These are phyloP conservation scores for Helobdella robusta DNA, from an alignment of 2,888 invertebrate genomes.

Conservation along the genomic window DNA sequence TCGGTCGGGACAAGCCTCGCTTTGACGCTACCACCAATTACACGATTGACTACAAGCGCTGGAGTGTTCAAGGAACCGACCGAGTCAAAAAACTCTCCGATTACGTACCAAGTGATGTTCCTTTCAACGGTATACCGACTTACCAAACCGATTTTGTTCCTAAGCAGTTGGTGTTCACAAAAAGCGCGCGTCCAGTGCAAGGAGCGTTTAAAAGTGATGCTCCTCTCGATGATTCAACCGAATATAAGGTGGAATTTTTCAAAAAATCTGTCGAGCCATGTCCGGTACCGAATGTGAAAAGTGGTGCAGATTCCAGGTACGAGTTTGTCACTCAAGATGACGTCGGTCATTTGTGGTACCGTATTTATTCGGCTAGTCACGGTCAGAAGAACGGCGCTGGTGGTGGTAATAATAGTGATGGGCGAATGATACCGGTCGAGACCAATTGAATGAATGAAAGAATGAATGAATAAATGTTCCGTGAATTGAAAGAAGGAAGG, in stretches of 20 bases:
- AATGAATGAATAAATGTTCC: conserved; percentile 5
- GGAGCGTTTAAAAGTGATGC: conserved; percentile 40
- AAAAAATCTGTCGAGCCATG: conserved; percentile 40
- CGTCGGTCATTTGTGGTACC: conserved; percentile 43
- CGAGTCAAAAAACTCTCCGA: conserved; percentile 36
- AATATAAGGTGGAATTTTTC: conserved; percentile 45
- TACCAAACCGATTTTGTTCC: conserved; percentile 43
- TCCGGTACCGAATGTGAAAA: conserved; percentile 43
- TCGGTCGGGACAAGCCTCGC: conserved; percentile 26
- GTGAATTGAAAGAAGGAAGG: too few relatives aligned
- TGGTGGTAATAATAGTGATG: too few relatives aligned
- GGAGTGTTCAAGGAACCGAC: conserved; percentile 37
- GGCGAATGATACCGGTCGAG: not conserved
- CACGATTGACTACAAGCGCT: conserved; percentile 37
- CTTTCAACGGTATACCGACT: conserved; percentile 47
- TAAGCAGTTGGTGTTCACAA: conserved; percentile 33
- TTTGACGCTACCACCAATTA: conserved; percentile 39
- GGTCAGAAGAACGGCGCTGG: too few relatives aligned
- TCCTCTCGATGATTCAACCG: conserved; percentile 45
- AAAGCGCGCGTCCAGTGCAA: conserved; percentile 40
- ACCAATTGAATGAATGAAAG: not conserved
- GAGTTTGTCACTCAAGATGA: conserved; percentile 39
- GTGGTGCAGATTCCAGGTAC: conserved; percentile 36
- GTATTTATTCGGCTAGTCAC: too few relatives aligned
- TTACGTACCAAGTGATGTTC: conserved; percentile 44